These are phyloP conservation scores for Montipora efflorescens DNA, from an alignment of 64 coral and sea anemone genomes.

Conservation along the genomic window DNA sequence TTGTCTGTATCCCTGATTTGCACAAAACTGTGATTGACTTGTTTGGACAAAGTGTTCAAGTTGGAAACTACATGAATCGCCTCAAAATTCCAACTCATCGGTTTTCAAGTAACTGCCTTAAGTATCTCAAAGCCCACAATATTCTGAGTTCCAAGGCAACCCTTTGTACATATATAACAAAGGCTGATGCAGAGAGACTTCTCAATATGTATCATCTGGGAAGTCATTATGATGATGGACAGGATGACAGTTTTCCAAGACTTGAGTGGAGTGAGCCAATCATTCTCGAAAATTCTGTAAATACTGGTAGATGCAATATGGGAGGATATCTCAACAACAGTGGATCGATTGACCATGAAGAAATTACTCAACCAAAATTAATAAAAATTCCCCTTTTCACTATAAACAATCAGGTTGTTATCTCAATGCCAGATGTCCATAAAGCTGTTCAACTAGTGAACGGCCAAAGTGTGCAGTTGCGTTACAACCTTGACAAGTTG, in stretches of 20 bases:
- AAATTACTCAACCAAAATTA: background rate
- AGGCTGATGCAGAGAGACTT: slow-evolving; percentile 80
- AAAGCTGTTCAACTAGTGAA: slow-evolving; percentile 91
- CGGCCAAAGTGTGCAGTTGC: slow-evolving; percentile 89
- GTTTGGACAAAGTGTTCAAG: slow-evolving; percentile 84
- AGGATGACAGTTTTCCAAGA: slow-evolving; percentile 27
- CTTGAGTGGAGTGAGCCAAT: slow-evolving; percentile 77
- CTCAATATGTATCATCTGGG: slow-evolving; percentile 86
- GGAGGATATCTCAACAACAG: background rate
- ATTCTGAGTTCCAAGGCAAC: slow-evolving; percentile 82
- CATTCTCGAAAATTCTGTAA: slow-evolving; percentile 26
- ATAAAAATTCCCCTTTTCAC: slow-evolving; percentile 79
- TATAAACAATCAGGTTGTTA: slow-evolving; percentile 74
- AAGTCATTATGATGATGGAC: background rate
- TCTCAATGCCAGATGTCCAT: slow-evolving; percentile 88
- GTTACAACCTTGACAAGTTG: slow-evolving; percentile 86
- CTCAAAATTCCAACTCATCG: slow-evolving; percentile 81
- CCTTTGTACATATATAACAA: slow-evolving; percentile 87
- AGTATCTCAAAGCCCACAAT: slow-evolving; percentile 72
- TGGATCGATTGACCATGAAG: background rate
- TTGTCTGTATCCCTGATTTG: slow-evolving; percentile 91
- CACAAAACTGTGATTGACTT: slow-evolving; percentile 83
- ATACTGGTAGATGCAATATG: background rate
- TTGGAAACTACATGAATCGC: slow-evolving; percentile 80
- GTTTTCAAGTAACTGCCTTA: slow-evolving; percentile 67